Percentiles rank a stretch among this genome's conserved stretches.
Evolutionary conservation across 2,113 vertebrate species (phyloP).

Genomic region (Pleuronectes platessa): DNA sequence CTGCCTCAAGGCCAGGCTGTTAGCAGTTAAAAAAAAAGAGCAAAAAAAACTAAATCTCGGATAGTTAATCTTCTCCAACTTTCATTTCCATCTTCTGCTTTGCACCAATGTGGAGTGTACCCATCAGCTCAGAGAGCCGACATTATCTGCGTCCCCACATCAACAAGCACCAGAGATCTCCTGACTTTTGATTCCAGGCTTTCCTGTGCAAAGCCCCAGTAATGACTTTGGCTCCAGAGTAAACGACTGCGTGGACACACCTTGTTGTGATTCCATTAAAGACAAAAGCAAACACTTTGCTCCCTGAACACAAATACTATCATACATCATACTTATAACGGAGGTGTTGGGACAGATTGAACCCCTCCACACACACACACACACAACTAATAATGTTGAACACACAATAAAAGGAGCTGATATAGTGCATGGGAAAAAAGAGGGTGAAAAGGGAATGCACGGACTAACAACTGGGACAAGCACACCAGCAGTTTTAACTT

Average conservation of each 20-base stretch:
- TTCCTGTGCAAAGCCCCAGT: background rate
- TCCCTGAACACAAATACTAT: conserved; percentile 24
- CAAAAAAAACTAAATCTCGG: background rate
- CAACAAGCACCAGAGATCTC: conserved; percentile 12
- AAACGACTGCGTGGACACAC: conserved; percentile 18
- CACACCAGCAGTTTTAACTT: conserved; percentile 20
- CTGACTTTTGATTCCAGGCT: conserved; percentile 29
- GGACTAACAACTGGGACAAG: conserved; percentile 2
- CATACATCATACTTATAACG: conserved; percentile 19
- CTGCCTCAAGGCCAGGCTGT: too few relatives aligned
- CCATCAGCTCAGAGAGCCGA: background rate
- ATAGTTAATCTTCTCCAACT: too few relatives aligned
- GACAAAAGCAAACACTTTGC: conserved; percentile 25
- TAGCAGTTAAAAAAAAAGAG: too few relatives aligned
- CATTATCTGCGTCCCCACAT: background rate
- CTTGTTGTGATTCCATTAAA: conserved; percentile 32
- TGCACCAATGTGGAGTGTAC: background rate
- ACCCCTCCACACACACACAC: background rate
- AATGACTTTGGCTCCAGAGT: conserved; percentile 19
- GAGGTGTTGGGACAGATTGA: conserved; percentile 13
- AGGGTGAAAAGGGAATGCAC: conserved; percentile 1
- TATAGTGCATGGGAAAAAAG: background rate
- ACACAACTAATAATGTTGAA: conserved; percentile 25
- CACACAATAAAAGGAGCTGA: background rate
- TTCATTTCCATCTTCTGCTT: too few relatives aligned